Evolutionary conservation across 1,140 invertebrate species (phyloP), one percentile per base, ranked within the genome.

Genomic region (Battus philenor): DNA sequence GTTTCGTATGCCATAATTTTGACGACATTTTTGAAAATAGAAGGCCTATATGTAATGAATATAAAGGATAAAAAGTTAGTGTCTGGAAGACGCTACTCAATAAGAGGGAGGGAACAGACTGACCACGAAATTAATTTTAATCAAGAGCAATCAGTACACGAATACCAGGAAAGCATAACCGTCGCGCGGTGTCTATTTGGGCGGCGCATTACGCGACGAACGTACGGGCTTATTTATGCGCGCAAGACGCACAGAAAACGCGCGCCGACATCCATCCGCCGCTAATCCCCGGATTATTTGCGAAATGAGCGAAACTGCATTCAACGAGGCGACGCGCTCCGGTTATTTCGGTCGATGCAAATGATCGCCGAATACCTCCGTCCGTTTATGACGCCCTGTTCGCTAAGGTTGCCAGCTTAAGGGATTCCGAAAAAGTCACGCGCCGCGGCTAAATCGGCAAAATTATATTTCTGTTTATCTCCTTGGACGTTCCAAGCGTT

Each of bases 221-320:
- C 70, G 58, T 60, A 57, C 50, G 48, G 43, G 31, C 49, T 61
- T 71, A 69, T 75, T 78, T 71, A 73, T 62, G 67, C 52, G 43
- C 58, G 38, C 55, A 59, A 67, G 62, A 70, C 59, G 57, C 53
- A 58, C 61, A 59, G 50, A 60, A 68, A 67, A 60, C 62, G 59
- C 49, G 44, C 55, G 54, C 49, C 56, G 59, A 63, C 71, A 77
- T 77, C 68, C 70, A 68, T 74, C 64, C 54, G 26, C 36, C 46
- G 56, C 56, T 81, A 78, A 81, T 74, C 72, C 66, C 4, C 32
- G 53, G 65, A 72, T 75, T 76, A 75, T 68, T 68, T 59, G 64
- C 62, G 62, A 75, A 75, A 75, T 66, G 64, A 70, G 68, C 75
- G 66, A 67, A 72, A 74, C 70, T 76, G 66, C 70, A 73, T 73